Evolutionary conservation across 2,797 vertebrate genomes (phyloP), one percentile per base, ranked within the genome.

Genomic region (Channa striata): DNA sequence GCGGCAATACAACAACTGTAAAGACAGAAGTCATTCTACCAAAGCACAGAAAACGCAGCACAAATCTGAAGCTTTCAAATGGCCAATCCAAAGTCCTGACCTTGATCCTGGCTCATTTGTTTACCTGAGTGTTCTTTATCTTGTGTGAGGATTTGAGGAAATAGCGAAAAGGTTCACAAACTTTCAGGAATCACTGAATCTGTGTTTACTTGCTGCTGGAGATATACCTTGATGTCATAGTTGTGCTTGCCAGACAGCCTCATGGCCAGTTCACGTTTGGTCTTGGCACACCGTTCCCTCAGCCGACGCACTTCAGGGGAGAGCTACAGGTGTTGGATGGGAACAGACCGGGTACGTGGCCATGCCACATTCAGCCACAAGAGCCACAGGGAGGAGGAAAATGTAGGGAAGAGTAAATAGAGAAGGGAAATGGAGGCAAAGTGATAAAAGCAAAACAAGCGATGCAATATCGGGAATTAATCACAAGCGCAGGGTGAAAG

Each of bases 211-310:
- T 49, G 43, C 75, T 52, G 72, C 81, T 25, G 34, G 52, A 61
- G 50, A 40, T 78, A 75, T 98, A 98, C 96, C 96, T 98, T 98
- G 82, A 93, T 94, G 88, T 97, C 95, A 91, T 94, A 97, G 93
- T 95, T 95, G 92, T 95, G 94, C 90, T 95, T 97, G 88, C 95
- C 95, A 93, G 96, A 95, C 86, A 96, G 96, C 94, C 92, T 95
- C 81, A 94, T 92, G 85, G 95, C 94, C 80, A 94, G 87, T 85
- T 97, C 96, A 72, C 95, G 93, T 91, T 96, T 97, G 95, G 96
- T 97, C 95, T 94, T 94, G 94, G 93, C 91, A 84, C 95, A 97
- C 70, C 94, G 94, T 62, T 99, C 97, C 94, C 95, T 96, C 93
- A 98, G 95, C 85, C 96, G 95, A 78, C 89, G 93, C 83, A 97